Base-by-base conservation (phyloP, 2,113 vertebrate species). In the Mus spicilegus region DNA sequence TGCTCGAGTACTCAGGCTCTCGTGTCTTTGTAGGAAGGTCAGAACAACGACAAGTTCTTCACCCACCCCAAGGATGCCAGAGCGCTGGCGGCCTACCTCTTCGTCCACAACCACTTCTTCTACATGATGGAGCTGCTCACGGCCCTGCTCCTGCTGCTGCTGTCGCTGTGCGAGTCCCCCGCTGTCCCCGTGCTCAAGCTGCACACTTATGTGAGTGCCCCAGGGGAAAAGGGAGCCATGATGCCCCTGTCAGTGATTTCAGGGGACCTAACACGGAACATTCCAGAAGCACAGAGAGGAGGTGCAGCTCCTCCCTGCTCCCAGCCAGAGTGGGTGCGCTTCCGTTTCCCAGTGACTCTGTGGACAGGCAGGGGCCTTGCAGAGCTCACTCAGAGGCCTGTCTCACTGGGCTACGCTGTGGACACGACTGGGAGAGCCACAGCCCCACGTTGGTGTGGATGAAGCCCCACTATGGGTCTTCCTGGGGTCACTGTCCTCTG, bases 1-100 rank as follows among this genome's bases (percentile, higher is more conserved):
- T 19, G 85, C 69, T 1, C 3, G 0, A 1, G 0, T 0, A 0
- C 73, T 51, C 81, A 28, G 0, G 0, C 1, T 75, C 51, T 19
- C 61, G 84, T 12, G 16, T 91, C 65, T 89, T 91, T 58, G 24
- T 97, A 99, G 99, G 99, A 99, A 98, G 99, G 99, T 89, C 99
- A 99, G 98, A 99, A 99, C 97, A 99, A 99, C 0, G 99, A 99
- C 97, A 99, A 99, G 97, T 99, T 99, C 98, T 99, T 99, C 99
- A 99, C 99, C 22, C 99, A 99, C 96, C 99, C 99, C 75, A 99
- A 99, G 97, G 99, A 99, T 96, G 98, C 99, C 93, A 99, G 98
- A 96, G 99, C 99, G 0, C 99, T 99, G 96, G 99, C 99, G 19
- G 99, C 99, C 63, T 99, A 99, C 99, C 99, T 99, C 98, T 99